Evolutionary conservation across 1,140 invertebrate species (phyloP), one percentile per base, ranked within the genome.

Genomic region (Ceratina japonica): DNA sequence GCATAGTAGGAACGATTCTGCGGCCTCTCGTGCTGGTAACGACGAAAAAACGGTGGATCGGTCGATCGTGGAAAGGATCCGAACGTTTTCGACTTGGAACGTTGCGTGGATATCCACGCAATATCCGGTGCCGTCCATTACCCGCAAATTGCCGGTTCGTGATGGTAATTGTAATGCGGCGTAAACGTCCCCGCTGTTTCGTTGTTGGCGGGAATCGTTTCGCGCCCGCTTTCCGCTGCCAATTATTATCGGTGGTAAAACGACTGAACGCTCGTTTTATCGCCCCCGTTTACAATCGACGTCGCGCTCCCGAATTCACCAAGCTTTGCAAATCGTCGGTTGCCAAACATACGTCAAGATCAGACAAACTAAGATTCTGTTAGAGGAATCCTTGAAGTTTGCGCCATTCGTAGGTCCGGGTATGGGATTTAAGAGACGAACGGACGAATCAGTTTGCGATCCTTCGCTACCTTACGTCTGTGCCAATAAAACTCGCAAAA

Each of bases 371-470:
- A 3, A 7, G 2, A 44, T 7, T 7, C 37, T 10, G 5, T 10
- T 7, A 44, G 37, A 7, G 1, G 5, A 44, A 44, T 44, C 37
- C 3, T 44, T 44, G 5, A 10, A 44, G 37, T 44, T 10, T 44
- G 37, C 5, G 10, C 10, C 10, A 44, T 8, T 8, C 10, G 37
- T 44, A 44, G 0, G 10, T 44, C 2, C 37, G 37, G 15, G 4
- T 16, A 15, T 58, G 5, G n/a, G 20, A 31, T 61, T 92, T 88
- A 94, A 16, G 91, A 89, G 15, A 93, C 90, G 83, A 95, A 95
- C 18, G 95, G 95, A 82, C 94, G 94, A 31, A 96, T 94, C 5
- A 94, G 91, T 79, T 91, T 92, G 37, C 92, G 91, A 49, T 94
- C 93, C 24, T 90, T 93, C 13, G 88, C 88, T n/a, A 86, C 81